Percentiles rank a stretch among this genome's conserved stretches.
Conservation (phyloP, 2,888 invertebrate genomes). For the Priocnemis perturbator region DNA sequence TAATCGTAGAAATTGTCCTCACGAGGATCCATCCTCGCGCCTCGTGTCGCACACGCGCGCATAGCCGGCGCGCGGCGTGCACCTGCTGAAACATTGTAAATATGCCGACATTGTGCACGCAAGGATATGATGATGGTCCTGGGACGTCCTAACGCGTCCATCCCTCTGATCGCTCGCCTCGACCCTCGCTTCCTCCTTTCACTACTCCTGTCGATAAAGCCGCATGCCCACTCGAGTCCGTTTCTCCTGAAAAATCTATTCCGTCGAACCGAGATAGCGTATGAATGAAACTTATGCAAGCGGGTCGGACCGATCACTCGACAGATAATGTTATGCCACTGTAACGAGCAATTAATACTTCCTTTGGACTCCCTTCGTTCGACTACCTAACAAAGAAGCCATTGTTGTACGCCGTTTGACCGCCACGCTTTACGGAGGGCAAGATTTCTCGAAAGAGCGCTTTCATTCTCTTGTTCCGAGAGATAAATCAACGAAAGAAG, state of each 20-base stretch:
- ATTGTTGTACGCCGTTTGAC: neutral
- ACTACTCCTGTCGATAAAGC: no score
- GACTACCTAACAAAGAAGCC: neutral
- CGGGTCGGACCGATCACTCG: no score
- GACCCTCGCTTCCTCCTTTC: no score
- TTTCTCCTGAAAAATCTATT: conserved; percentile 8
- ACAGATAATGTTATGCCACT: conserved; percentile 2
- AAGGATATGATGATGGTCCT: conserved; percentile 9
- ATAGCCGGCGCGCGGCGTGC: neutral
- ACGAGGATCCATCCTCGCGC: conserved; percentile 40
- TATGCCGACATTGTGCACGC: neutral
- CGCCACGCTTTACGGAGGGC: neutral
- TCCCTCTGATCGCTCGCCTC: no score
- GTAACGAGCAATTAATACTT: conserved; percentile 31
- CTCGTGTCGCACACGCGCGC: conserved; percentile 32
- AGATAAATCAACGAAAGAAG: neutral
- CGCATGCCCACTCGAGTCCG: neutral
- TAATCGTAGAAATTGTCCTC: conserved; percentile 55
- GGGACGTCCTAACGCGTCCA: no score
- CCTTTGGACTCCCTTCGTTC: conserved; percentile 1
- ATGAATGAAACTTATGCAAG: conserved; percentile 20
- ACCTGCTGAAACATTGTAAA: conserved; percentile 21
- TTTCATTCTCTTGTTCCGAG: no score
- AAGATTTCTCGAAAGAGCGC: no score
- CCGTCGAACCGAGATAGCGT: conserved; percentile 28